Evolutionary conservation across 1,140 invertebrate species (phyloP), one percentile per base, ranked within the genome.

Genomic region (Sminthurinus signatus): DNA sequence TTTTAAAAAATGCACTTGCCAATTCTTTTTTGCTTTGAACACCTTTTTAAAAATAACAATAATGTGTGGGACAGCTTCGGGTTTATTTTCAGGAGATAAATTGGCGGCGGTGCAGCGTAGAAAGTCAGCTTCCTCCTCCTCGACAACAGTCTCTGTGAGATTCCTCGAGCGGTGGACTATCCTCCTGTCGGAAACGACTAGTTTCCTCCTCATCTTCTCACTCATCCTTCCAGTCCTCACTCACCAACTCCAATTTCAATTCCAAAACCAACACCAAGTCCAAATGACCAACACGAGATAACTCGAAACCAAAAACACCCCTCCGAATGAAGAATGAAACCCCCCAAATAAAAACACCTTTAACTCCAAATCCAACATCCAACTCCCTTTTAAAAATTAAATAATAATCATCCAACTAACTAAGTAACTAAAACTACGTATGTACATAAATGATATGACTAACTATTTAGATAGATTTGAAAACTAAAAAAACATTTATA

Each of bases 51-150:
- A 44, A 44, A 31, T 59, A n/a, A n/a, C n/a, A n/a, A n/a, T n/a
- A n/a, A 15, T 36, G 5, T 36, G 32, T 8, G 5, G 39, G 39
- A 19, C 56, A 64, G 62, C 62, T 23, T 64, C 42, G 28, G 54
- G 50, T 23, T 19, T 67, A 48, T 61, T 63, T 51, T 19, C 62
- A 56, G 66, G 66, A 29, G 66, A 64, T 39, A 62, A 68, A 48
- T 64, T 68, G 14, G 66, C 66, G n/a, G 62, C 66, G 39, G 64
- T 64, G 21, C 61, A 68, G 28, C 56, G 61, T 27, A 50, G 66
- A 46, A 69, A 69, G 60, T 58, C 62, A 43, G 67, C 58, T 21
- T 42, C 58, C 8, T 60, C 57, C 50, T 60, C 64, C 39, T 60
- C 64, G 15, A 27, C 62, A 25, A 31, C 67, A 25, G 52, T 56